Conservation (phyloP, 2,888 invertebrate species). For the Anthophora plumipes region DNA sequence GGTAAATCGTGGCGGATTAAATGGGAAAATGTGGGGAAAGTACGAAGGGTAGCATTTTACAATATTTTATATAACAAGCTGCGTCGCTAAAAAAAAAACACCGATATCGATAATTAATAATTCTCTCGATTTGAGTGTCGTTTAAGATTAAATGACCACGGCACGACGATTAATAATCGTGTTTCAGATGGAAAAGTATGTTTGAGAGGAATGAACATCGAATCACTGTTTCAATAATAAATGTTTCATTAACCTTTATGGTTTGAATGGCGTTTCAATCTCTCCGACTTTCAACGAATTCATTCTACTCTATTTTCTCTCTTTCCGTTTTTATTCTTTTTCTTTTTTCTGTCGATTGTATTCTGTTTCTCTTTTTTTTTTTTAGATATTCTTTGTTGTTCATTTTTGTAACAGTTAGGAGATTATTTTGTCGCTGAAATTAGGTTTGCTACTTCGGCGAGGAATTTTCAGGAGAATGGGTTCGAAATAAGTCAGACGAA, state of each 20-base stretch:
- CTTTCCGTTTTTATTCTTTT: too few species aligned
- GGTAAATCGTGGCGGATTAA: background rate
- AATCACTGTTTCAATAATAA: slow-evolving; percentile 13
- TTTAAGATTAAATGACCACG: background rate
- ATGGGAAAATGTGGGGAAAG: background rate
- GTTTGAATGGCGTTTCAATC: background rate
- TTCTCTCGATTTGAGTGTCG: slow-evolving; percentile 1
- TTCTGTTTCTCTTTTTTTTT: too few species aligned
- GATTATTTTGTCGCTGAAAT: too few species aligned
- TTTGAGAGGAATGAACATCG: background rate
- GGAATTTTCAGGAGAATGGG: background rate
- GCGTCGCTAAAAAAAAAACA: too few species aligned
- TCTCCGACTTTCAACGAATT: too few species aligned
- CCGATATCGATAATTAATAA: background rate
- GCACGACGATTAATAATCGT: background rate
- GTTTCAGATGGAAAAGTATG: background rate
- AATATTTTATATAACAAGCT: slow-evolving; percentile 20
- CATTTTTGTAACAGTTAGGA: too few species aligned
- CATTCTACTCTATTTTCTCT: too few species aligned
- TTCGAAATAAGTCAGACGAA: slow-evolving; percentile 27
- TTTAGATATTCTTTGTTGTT: too few species aligned
- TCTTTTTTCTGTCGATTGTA: too few species aligned
- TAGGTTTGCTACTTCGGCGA: too few species aligned
- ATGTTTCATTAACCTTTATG: background rate
- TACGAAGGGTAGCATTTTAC: background rate